These are phyloP conservation scores for Hydrolagus colliei DNA, from an alignment of 2,797 vertebrate genomes.

Conservation along the genomic window DNA sequence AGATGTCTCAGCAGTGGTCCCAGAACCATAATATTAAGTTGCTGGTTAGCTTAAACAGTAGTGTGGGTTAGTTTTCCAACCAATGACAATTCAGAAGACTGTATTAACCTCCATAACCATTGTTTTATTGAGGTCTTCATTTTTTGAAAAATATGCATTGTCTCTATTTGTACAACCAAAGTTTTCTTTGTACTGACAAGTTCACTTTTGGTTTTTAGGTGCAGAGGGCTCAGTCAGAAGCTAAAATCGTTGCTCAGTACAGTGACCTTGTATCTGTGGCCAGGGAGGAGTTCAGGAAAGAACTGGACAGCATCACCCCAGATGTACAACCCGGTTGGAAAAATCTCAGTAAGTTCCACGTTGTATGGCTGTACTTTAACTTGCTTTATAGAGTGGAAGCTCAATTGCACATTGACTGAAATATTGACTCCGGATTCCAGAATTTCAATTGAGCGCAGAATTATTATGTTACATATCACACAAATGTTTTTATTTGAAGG, in stretches of 20 bases:
- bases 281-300: slow-evolving; percentile 79
- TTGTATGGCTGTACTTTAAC: accelerated
- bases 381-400: accelerated
- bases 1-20: too few relatives aligned
- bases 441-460: not conserved
- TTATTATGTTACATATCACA: not conserved
- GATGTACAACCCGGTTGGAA: slow-evolving; percentile 89
- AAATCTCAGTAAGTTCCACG: slow-evolving; percentile 74
- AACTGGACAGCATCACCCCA: slow-evolving; percentile 87
- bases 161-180: not conserved
- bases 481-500: too few relatives aligned
- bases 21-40: too few relatives aligned
- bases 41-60: too few relatives aligned
- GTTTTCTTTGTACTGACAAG: not conserved
- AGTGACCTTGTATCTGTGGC: slow-evolving; percentile 85
- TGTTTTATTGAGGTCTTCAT: not conserved
- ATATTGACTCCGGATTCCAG: not conserved
- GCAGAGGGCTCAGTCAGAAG: slow-evolving; percentile 79
- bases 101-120: not conserved
- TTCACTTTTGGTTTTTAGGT: slow-evolving; percentile 56
- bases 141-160: not conserved
- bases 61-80: too few relatives aligned
- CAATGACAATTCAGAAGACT: not conserved
- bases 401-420: not conserved
- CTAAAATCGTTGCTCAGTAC: slow-evolving; percentile 87